Percentiles rank a stretch among this genome's conserved stretches.
Evolutionary conservation across 53 echinoderm and acorn worm genomes (phyloP).

Genomic region (Apostichopus leukothele): DNA sequence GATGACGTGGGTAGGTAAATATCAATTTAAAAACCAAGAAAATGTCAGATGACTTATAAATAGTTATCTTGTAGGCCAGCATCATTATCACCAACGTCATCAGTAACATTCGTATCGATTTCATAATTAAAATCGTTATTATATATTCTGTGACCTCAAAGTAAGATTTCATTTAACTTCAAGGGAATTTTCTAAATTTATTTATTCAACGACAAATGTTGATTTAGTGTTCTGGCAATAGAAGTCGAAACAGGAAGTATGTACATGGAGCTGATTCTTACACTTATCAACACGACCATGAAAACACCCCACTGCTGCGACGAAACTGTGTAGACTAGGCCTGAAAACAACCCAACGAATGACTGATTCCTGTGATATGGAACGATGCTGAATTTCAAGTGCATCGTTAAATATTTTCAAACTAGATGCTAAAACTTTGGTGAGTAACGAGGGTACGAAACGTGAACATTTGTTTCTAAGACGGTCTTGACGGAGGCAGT

Average conservation of each 20-base stretch:
- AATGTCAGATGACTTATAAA: background rate
- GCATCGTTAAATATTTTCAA: background rate
- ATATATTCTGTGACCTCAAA: background rate
- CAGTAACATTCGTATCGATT: background rate
- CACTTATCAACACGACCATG: background rate
- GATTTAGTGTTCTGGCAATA: background rate
- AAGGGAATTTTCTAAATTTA: background rate
- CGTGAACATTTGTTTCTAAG: background rate
- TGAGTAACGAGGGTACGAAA: background rate
- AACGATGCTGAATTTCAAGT: background rate
- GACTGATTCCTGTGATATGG: background rate
- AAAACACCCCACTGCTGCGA: constrained; percentile 1
- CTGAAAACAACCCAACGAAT: background rate
- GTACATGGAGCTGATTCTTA: constrained; percentile 12
- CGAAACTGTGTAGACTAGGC: background rate
- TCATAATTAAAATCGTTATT: background rate
- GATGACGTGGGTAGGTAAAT: constrained; percentile 62
- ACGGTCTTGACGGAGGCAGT: background rate
- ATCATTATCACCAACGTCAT: constrained; percentile 1
- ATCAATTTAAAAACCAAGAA: background rate
- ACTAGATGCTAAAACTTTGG: background rate
- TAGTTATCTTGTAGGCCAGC: background rate
- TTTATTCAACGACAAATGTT: background rate
- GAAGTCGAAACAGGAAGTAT: constrained; percentile 40
- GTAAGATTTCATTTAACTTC: background rate